Conservation (phyloP, 2,113 vertebrate genomes). For the Accipiter cooperii region DNA sequence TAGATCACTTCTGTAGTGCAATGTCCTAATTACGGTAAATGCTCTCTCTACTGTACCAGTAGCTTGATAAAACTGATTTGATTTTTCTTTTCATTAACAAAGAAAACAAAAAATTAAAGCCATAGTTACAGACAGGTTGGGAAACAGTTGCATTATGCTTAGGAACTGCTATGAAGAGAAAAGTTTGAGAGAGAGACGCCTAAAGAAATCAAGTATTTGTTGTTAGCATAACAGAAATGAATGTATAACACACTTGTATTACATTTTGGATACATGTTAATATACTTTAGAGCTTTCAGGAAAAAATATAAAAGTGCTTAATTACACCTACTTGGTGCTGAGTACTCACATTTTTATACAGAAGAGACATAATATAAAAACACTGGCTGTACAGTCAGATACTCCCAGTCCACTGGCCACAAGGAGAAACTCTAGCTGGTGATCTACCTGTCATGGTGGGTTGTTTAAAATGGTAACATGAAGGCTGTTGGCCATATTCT, state of each 20-base stretch:
- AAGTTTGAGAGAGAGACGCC: not conserved
- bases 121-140: not conserved
- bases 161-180: not conserved
- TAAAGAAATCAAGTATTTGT: not conserved
- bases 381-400: not conserved
- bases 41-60: not conserved
- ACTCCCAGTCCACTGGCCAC: not conserved
- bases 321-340: not conserved
- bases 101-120: conserved; percentile 1
- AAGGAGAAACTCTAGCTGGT: not conserved
- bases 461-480: not conserved
- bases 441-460: not conserved
- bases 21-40: conserved; percentile 20
- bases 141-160: not conserved
- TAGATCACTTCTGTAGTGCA: conserved; percentile 16
- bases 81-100: conserved; percentile 44
- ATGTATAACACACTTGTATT: not conserved
- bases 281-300: not conserved
- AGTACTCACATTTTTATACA: not conserved
- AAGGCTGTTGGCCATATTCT: not conserved
- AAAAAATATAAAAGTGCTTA: not conserved
- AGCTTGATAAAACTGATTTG: conserved; percentile 23
- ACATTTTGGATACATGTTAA: not conserved
- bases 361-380: not conserved
- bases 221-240: not conserved